Percentiles rank a stretch among this genome's conserved stretches.
Conservation (phyloP, 2,888 invertebrate genomes). For the Athrips mouffetella region DNA sequence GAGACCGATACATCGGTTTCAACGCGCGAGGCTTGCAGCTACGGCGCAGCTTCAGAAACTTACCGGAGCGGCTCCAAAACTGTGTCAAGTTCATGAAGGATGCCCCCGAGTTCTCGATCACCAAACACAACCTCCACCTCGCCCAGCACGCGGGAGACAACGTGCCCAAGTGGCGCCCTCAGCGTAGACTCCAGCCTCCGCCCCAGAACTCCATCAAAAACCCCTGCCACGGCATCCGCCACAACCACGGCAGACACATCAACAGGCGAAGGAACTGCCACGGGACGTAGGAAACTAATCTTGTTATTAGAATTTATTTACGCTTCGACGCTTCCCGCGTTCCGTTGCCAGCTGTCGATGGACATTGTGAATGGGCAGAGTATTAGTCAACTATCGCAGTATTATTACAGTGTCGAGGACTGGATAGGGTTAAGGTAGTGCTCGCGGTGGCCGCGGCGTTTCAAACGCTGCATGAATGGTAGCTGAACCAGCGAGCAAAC, state of each 20-base stretch:
- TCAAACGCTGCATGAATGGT: constrained; percentile 70
- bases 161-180: constrained; percentile 58
- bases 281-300: constrained; percentile 59
- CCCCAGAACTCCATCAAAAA: constrained; percentile 61
- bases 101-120: constrained; percentile 80
- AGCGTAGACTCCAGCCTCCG: constrained; percentile 62
- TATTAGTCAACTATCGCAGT: constrained; percentile 79
- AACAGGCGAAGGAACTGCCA: constrained; percentile 66
- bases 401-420: constrained; percentile 77
- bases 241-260: constrained; percentile 66
- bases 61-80: constrained; percentile 66
- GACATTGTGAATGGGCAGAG: constrained; percentile 75
- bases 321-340: constrained; percentile 75
- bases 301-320: constrained; percentile 61
- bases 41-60: constrained; percentile 61
- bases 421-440: constrained; percentile 71
- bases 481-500: constrained; percentile 74
- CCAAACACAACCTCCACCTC: constrained; percentile 78
- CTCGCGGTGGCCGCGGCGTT: constrained; percentile 68
- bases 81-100: constrained; percentile 82
- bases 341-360: constrained; percentile 74
- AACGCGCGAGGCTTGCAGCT: constrained; percentile 79
- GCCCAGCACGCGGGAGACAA: constrained; percentile 54
- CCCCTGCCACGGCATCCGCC: constrained; percentile 64
- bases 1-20: constrained; percentile 81